A percentile compares a stretch with the other conserved stretches of the same genome.
Evolutionary conservation across 2,797 vertebrate genomes (phyloP).

Genomic region (Falco novaeseelandiae): DNA sequence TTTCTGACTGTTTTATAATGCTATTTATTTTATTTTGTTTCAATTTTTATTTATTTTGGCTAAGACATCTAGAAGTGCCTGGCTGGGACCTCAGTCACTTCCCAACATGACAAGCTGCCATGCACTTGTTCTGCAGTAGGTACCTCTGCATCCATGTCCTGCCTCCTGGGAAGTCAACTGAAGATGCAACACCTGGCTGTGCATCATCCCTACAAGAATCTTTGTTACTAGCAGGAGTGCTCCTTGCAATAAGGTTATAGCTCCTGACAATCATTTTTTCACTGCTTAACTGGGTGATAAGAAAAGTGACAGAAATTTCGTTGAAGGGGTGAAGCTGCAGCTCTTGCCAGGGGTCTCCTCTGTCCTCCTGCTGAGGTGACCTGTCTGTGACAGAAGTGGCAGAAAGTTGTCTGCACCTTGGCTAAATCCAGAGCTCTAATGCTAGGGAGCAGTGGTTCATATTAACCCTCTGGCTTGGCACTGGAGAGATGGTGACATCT

Average conservation of each 20-base stretch:
- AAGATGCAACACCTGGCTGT: not conserved
- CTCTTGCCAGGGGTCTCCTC: not conserved
- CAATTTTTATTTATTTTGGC: not conserved
- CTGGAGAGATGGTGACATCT: not conserved
- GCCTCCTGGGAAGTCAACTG: not conserved
- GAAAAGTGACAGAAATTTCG: not conserved
- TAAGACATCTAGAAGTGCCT: not conserved
- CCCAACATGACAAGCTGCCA: not conserved
- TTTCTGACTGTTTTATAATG: not conserved
- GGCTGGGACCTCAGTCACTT: not conserved
- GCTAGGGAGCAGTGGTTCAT: not conserved
- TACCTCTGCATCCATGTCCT: not conserved
- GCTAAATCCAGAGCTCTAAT: not conserved
- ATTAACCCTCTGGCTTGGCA: not conserved
- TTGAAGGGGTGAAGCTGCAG: not conserved
- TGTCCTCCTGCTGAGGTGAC: not conserved
- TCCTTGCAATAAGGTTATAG: not conserved
- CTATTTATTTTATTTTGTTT: not conserved
- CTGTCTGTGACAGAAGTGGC: not conserved
- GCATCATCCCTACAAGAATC: not conserved
- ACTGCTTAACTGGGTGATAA: not conserved
- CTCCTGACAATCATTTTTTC: not conserved
- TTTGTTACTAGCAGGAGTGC: not conserved
- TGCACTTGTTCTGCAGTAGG: not conserved
- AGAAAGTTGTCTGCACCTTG: not conserved